These are phyloP conservation scores for Hippopotamyrus pictus DNA, from an alignment of 2,797 vertebrate genomes.

Conservation along the genomic window DNA sequence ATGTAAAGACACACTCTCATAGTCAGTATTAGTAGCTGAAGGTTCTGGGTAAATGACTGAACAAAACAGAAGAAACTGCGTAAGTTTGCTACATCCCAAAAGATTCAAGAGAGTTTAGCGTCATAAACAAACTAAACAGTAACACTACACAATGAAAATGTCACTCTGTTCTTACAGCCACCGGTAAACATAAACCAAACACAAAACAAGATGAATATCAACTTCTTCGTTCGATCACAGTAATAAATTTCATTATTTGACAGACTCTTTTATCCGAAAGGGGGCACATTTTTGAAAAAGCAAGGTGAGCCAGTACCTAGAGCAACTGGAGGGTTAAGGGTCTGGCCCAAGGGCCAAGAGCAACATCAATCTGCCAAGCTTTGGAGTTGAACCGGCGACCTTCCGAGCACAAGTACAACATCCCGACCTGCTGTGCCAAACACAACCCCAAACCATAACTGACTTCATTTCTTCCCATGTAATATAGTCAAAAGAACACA, in stretches of 20 bases:
- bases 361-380: not conserved
- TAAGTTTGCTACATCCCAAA: not conserved
- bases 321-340: not conserved
- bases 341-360: not conserved
- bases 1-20: not conserved
- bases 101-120: not conserved
- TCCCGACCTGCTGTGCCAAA: not conserved
- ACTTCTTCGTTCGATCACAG: not conserved
- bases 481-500: not conserved
- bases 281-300: not conserved
- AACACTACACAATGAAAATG: not conserved
- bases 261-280: not conserved
- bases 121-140: not conserved
- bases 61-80: not conserved
- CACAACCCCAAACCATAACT: not conserved
- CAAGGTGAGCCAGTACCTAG: not conserved
- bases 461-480: not conserved
- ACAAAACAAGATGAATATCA: not conserved
- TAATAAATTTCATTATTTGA: not conserved
- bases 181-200: not conserved
- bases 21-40: not conserved
- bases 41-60: not conserved
- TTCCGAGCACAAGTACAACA: not conserved
- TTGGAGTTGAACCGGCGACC: not conserved
- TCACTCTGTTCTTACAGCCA: not conserved